phyloP scores from a whole-genome alignment of 64 coral and sea anemone species.

The Orbicella faveolata region DNA sequence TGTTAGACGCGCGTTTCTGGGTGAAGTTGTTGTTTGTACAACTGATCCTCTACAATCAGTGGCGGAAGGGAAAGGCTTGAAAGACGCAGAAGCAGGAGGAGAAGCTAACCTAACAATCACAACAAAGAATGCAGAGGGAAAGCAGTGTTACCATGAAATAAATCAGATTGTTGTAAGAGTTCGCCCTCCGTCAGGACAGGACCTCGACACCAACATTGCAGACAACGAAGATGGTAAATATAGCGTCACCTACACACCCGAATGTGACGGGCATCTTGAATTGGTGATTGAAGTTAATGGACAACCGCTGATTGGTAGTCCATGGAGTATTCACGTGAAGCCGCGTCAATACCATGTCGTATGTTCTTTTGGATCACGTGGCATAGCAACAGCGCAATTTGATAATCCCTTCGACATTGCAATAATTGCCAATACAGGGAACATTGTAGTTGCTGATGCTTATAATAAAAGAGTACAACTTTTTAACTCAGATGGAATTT shows the following conservation, averaged over 20 bases:
- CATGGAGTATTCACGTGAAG: neutral
- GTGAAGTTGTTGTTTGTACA: too few relatives aligned
- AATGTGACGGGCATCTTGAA: neutral
- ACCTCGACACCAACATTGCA: neutral
- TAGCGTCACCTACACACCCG: too few relatives aligned
- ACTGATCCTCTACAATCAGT: too few relatives aligned
- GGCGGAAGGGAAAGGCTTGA: too few relatives aligned
- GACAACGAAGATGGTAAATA: too few relatives aligned
- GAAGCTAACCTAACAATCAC: too few relatives aligned
- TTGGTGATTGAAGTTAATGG: neutral
- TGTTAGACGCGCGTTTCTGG: too few relatives aligned
- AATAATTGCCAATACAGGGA: neutral
- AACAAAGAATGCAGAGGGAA: too few relatives aligned
- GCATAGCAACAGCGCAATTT: neutral
- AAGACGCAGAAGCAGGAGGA: too few relatives aligned
- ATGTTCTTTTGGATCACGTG: neutral
- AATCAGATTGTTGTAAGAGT: neutral
- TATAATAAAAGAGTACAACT: too few relatives aligned
- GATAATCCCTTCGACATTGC: neutral
- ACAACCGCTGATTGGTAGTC: slow-evolving; percentile 2
- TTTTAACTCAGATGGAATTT: too few relatives aligned
- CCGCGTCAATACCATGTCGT: too few relatives aligned
- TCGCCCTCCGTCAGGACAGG: neutral
- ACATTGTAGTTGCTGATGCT: neutral
- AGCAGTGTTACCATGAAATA: neutral